Percentiles rank a stretch among this genome's conserved stretches.
These are phyloP conservation scores for Caenorhabditis latens DNA, from an alignment of 1,140 invertebrate species.

Conservation along the genomic window DNA sequence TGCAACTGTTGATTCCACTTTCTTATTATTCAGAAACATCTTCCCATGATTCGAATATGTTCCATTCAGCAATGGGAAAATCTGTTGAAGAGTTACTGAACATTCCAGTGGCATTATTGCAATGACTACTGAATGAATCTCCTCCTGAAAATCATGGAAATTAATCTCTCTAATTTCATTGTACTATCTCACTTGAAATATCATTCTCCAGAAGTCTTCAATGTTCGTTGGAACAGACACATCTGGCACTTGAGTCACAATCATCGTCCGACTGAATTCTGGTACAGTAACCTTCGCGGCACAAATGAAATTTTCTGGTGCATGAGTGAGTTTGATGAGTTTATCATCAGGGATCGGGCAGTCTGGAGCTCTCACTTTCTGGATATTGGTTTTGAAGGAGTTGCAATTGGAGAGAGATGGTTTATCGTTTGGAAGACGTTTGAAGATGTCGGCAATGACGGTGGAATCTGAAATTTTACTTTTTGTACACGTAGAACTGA, in stretches of 20 bases:
- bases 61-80: background rate
- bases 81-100: background rate
- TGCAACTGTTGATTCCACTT: conserved; percentile 25
- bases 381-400: background rate
- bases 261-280: conserved; percentile 11
- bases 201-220: conserved; percentile 56
- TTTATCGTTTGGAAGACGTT: background rate
- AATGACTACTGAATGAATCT: conserved; percentile 13
- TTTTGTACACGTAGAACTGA: too few species aligned
- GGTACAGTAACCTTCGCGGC: background rate
- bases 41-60: conserved; percentile 35
- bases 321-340: background rate
- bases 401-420: background rate
- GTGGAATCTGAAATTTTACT: background rate
- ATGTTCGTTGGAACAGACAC: conserved; percentile 78
- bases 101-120: conserved; percentile 23
- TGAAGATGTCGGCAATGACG: background rate
- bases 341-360: conserved; percentile 34
- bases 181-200: conserved; percentile 7
- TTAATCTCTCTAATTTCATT: background rate
- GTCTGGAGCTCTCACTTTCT: conserved; percentile 6
- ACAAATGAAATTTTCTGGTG: background rate
- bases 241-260: conserved; percentile 17
- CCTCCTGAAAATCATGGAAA: background rate
- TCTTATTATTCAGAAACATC: conserved; percentile 55